Evolutionary conservation across 2,797 vertebrate species (phyloP).

Genomic region (Gobionotothen gibberifrons): DNA sequence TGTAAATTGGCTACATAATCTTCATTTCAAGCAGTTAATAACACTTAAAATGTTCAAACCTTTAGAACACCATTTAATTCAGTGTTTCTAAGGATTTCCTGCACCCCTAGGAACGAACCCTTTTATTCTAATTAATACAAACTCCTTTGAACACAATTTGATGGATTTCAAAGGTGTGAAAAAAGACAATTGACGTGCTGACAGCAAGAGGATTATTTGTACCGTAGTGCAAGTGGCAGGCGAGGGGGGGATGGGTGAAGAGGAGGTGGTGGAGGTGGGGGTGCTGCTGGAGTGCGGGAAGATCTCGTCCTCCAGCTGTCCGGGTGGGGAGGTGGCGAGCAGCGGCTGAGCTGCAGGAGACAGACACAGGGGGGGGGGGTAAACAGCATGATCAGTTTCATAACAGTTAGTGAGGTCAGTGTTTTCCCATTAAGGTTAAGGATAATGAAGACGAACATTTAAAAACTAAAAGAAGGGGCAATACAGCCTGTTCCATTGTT

Average conservation of each 20-base stretch:
- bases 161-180: neutral
- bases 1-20: no score
- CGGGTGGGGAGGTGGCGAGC: slow-evolving; percentile 90
- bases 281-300: slow-evolving; percentile 92
- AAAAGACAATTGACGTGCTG: neutral
- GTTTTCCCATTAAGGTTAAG: neutral
- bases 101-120: no score
- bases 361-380: neutral
- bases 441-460: neutral
- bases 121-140: no score
- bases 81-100: no score
- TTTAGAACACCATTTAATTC: no score
- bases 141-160: neutral
- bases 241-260: slow-evolving; percentile 90
- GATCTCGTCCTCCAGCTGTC: slow-evolving; percentile 91
- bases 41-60: no score
- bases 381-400: neutral
- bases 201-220: slow-evolving; percentile 29
- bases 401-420: neutral
- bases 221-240: slow-evolving; percentile 91
- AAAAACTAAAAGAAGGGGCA: neutral
- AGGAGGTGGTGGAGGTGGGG: slow-evolving; percentile 93
- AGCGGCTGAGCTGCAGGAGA: slow-evolving; percentile 85
- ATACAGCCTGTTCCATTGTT: no score
- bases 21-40: no score